phyloP scores from a whole-genome alignment of 2,888 invertebrate species.

The Tortricodes alternella region DNA sequence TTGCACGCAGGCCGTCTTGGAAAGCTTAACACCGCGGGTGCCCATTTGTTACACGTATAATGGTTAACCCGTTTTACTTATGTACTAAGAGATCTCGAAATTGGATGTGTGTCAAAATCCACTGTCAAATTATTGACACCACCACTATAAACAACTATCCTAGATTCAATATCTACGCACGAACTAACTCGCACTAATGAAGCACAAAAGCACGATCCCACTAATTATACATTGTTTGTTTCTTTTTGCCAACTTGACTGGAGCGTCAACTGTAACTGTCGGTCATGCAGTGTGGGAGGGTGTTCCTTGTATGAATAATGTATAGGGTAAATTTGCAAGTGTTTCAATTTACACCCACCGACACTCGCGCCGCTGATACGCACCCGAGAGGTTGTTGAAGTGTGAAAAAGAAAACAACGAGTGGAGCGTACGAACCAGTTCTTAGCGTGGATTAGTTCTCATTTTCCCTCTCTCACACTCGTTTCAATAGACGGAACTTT shows the following conservation, averaged over 20 bases:
- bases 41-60: conserved; percentile 79
- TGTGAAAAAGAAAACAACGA: conserved; percentile 77
- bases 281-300: conserved; percentile 59
- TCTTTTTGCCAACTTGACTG: conserved; percentile 53
- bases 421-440: conserved; percentile 46
- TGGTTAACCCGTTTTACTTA: conserved; percentile 77
- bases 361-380: conserved; percentile 71
- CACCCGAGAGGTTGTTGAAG: conserved; percentile 70
- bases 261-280: conserved; percentile 66
- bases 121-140: conserved; percentile 53
- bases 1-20: conserved; percentile 70
- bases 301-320: conserved; percentile 80
- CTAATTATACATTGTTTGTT: conserved; percentile 26
- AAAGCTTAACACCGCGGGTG: conserved; percentile 50
- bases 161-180: not conserved
- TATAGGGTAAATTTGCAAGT: conserved; percentile 82
- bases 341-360: conserved; percentile 82
- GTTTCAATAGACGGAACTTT: conserved; percentile 25
- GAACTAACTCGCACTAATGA: conserved; percentile 7
- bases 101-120: conserved; percentile 53
- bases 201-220: not conserved
- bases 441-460: conserved; percentile 31
- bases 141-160: conserved; percentile 43
- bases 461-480: conserved; percentile 25
- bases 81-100: conserved; percentile 59